These are phyloP conservation scores for Drosophila kuntzei DNA, from an alignment of 2,888 invertebrate genomes.

Conservation along the genomic window DNA sequence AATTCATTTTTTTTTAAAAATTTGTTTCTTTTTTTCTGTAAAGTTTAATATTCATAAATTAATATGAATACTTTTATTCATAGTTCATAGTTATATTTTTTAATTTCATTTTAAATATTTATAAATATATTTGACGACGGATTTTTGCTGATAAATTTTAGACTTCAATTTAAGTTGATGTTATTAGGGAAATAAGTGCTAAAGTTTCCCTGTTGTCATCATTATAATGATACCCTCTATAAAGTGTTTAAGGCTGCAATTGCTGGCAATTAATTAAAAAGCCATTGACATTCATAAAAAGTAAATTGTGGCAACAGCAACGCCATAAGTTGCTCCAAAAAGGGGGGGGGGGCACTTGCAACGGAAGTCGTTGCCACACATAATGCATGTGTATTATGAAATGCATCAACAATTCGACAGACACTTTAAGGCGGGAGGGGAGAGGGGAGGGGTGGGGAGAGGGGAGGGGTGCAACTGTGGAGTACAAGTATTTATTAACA, in stretches of 20 bases:
- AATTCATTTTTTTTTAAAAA: background rate
- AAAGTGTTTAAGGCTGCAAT: slow-evolving; percentile 41
- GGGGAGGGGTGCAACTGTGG: slow-evolving; percentile 38
- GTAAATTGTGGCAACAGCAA: slow-evolving; percentile 76
- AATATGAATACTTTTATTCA: too few relatives aligned
- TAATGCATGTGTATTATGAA: slow-evolving; percentile 71
- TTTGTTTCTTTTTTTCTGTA: background rate
- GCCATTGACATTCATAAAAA: slow-evolving; percentile 78
- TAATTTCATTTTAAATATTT: background rate
- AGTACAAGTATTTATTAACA: slow-evolving; percentile 71
- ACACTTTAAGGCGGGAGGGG: slow-evolving; percentile 52
- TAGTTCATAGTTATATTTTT: too few relatives aligned
- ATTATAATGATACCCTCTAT: slow-evolving; percentile 13
- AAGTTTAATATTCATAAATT: background rate
- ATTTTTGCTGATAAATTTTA: background rate
- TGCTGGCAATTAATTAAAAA: slow-evolving; percentile 77
- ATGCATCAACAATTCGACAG: slow-evolving; percentile 67
- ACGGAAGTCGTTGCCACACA: slow-evolving; percentile 49
- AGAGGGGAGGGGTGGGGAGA: background rate
- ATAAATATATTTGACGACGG: background rate
- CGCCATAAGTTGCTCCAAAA: slow-evolving; percentile 11
- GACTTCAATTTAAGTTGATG: background rate
- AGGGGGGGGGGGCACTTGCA: slow-evolving; percentile 24
- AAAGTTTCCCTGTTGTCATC: too few relatives aligned
- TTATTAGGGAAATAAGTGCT: too few relatives aligned